Conservation (phyloP, 2,797 vertebrate genomes). For the Centroberyx gerrardi region DNA sequence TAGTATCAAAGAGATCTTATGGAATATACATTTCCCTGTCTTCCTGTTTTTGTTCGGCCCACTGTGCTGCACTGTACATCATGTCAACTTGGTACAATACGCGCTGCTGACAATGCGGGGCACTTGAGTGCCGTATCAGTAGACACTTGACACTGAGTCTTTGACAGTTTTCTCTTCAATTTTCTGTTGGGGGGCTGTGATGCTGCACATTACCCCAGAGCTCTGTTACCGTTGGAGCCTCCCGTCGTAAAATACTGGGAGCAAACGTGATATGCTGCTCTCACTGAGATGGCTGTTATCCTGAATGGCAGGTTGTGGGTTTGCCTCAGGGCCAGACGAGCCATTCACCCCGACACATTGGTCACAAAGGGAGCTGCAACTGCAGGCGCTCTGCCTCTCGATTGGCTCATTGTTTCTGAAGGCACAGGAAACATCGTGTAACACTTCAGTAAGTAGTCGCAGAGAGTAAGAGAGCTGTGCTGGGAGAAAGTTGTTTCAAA, state of each 20-base stretch:
- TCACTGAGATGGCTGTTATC: conserved; percentile 46
- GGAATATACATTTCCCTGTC: conserved; percentile 61
- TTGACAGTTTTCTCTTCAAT: conserved; percentile 46
- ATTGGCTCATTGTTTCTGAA: conserved; percentile 68
- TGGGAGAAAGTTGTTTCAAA: conserved; percentile 41
- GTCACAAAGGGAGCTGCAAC: conserved; percentile 59
- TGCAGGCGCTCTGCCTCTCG: conserved; percentile 39
- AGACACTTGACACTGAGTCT: conserved; percentile 66
- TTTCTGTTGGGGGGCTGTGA: conserved; percentile 39
- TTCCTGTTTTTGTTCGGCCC: conserved; percentile 61
- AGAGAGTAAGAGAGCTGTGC: conserved; percentile 23
- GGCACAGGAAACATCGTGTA: conserved; percentile 64
- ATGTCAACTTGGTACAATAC: conserved; percentile 19
- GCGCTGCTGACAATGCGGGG: conserved; percentile 44
- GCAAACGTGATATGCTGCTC: conserved; percentile 49
- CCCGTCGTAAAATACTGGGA: conserved; percentile 51
- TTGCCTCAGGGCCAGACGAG: conserved; percentile 42
- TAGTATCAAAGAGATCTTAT: conserved; percentile 62
- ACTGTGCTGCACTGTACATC: conserved; percentile 62
- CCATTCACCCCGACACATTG: conserved; percentile 47
- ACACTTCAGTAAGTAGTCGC: conserved; percentile 38
- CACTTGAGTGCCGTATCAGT: conserved; percentile 61
- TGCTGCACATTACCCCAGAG: conserved; percentile 52
- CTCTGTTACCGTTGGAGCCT: conserved; percentile 38
- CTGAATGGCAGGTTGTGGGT: conserved; percentile 55